A percentile compares a stretch with the other conserved stretches of the same genome.
Evolutionary conservation across 1,140 invertebrate species (phyloP).

Genomic region (Triops longicaudatus): DNA sequence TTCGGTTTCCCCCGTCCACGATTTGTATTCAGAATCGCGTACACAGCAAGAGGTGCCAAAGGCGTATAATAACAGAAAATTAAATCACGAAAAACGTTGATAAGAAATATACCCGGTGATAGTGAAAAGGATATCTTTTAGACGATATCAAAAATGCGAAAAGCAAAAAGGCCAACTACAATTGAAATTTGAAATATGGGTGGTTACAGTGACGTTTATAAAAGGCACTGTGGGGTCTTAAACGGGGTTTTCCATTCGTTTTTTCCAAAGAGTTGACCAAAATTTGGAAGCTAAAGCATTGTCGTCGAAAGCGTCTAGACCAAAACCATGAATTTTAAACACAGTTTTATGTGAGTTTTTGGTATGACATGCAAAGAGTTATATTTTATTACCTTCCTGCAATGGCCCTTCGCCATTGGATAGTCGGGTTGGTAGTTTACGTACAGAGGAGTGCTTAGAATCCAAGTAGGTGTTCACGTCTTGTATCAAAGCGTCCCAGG

Average conservation of each 20-base stretch:
- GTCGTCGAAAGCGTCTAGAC: not conserved
- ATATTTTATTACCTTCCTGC: not conserved
- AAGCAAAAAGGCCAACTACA: not conserved
- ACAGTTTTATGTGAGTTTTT: not conserved
- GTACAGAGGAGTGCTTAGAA: not conserved
- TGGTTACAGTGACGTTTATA: not conserved
- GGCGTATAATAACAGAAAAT: conserved; percentile 2
- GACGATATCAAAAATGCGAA: not conserved
- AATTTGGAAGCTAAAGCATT: not conserved
- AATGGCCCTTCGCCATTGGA: not conserved
- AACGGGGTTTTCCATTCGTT: not conserved
- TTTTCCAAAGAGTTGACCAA: conserved; percentile 15
- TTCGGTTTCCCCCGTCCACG: not conserved
- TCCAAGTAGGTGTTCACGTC: not conserved
- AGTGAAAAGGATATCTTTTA: not conserved
- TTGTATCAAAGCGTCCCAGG: not conserved
- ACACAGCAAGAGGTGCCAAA: conserved; percentile 11
- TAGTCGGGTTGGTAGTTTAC: not conserved
- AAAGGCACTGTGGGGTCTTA: not conserved
- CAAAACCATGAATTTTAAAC: not conserved
- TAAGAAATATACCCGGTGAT: not conserved
- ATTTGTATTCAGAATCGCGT: not conserved
- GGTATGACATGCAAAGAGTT: not conserved
- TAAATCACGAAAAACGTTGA: not conserved
- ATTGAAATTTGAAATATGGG: conserved; percentile 8